Percentiles rank a stretch among this genome's conserved stretches.
These are phyloP conservation scores for Leuciscus idus DNA, from an alignment of 2,113 vertebrate species.

Conservation along the genomic window DNA sequence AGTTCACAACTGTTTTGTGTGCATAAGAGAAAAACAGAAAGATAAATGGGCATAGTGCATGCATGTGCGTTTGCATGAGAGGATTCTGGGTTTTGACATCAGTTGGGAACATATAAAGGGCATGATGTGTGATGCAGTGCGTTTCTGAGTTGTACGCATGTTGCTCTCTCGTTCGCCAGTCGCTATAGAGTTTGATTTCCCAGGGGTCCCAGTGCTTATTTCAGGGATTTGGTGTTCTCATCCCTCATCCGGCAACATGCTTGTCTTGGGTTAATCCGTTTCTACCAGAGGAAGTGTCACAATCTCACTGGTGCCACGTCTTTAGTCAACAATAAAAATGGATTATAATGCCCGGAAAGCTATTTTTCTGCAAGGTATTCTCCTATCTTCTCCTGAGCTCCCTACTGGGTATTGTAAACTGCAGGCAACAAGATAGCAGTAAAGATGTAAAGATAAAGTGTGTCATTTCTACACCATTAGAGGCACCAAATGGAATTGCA, in stretches of 20 bases:
- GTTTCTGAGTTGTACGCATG: constrained; percentile 58
- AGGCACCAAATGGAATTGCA: not conserved
- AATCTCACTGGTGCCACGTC: constrained; percentile 53
- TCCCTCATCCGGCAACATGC: constrained; percentile 61
- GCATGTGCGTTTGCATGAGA: constrained; percentile 5
- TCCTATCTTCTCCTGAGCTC: constrained; percentile 39
- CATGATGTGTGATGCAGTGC: constrained; percentile 61
- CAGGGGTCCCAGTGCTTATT: constrained; percentile 65
- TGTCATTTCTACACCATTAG: not conserved
- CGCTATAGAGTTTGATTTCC: constrained; percentile 74
- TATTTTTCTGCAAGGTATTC: constrained; percentile 45
- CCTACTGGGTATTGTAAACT: constrained; percentile 9
- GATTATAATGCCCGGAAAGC: constrained; percentile 54
- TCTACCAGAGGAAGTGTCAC: constrained; percentile 57
- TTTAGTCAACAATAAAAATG: constrained; percentile 63
- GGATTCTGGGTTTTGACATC: constrained; percentile 7
- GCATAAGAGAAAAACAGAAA: not conserved
- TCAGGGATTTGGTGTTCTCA: constrained; percentile 59
- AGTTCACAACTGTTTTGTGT: constrained; percentile 9
- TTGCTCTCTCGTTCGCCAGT: constrained; percentile 50
- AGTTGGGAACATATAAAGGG: constrained; percentile 61
- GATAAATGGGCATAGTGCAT: not conserved
- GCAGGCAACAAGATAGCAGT: constrained; percentile 19
- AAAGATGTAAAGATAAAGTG: constrained; percentile 7
- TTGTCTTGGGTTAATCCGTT: constrained; percentile 63